Percentiles rank a stretch among this genome's conserved stretches.
Conservation (phyloP, 2,113 vertebrate species). For the Pyrgilauda ruficollis region DNA sequence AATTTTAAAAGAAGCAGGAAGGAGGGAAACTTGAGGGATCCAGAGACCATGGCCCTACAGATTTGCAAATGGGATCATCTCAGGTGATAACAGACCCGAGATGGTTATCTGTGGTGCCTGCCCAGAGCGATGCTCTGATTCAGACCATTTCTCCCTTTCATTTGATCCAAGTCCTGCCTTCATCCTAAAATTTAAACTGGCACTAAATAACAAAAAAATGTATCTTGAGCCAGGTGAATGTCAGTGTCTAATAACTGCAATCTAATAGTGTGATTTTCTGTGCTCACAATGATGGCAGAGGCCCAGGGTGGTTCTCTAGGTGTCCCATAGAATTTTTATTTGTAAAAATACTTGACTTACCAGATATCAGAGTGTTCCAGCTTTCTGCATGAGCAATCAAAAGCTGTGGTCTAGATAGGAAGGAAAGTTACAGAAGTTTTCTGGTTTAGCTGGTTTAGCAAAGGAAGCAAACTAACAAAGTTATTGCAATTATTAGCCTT, state of each 20-base stretch:
- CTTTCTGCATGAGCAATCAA: background rate
- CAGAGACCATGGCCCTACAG: background rate
- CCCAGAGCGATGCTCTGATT: background rate
- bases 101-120: background rate
- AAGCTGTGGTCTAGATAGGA: background rate
- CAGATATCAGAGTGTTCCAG: background rate
- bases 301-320: background rate
- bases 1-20: background rate
- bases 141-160: background rate
- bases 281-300: background rate
- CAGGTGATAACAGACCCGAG: background rate
- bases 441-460: background rate
- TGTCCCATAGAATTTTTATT: background rate
- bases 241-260: background rate
- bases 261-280: background rate
- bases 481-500: background rate
- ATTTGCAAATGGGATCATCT: background rate
- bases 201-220: background rate
- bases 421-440: background rate
- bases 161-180: background rate
- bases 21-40: background rate
- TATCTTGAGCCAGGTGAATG: background rate
- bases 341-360: background rate
- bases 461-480: background rate
- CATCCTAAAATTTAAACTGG: background rate